phyloP scores from a whole-genome alignment of 1,140 invertebrate genomes.

The Oscheius sp. region DNA sequence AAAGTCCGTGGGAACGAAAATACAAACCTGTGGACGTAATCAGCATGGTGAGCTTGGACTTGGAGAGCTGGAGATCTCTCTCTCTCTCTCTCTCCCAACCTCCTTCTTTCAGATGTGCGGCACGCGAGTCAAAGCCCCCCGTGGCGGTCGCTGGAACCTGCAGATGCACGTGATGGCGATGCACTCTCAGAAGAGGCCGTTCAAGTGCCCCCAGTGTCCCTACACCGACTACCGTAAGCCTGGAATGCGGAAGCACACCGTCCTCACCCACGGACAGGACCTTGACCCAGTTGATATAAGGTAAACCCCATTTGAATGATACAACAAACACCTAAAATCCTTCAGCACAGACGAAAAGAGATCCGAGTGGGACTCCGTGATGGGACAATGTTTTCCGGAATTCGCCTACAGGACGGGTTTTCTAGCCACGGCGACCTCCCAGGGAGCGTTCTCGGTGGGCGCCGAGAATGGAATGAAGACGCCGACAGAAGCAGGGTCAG shows the following conservation, averaged over 20 bases:
- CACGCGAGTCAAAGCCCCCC: conserved; percentile 20
- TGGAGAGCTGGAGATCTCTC: too few species aligned
- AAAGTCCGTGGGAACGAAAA: too few species aligned
- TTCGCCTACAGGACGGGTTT: conserved; percentile 30
- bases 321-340: neutral
- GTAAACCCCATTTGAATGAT: neutral
- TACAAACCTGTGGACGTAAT: neutral
- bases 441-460: conserved; percentile 3
- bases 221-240: conserved; percentile 24
- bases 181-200: conserved; percentile 15
- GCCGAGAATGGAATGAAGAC: too few species aligned
- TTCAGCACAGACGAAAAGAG: conserved; percentile 1
- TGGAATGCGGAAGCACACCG: conserved; percentile 25
- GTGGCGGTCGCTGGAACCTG: conserved; percentile 32
- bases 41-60: too few species aligned
- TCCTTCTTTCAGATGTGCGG: neutral
- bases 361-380: conserved; percentile 23
- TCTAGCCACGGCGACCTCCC: conserved; percentile 2
- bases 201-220: conserved; percentile 14
- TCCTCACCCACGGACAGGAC: conserved; percentile 16
- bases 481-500: too few species aligned
- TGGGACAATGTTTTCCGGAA: conserved; percentile 29
- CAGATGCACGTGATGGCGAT: conserved; percentile 36
- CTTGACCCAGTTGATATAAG: conserved; percentile 23
- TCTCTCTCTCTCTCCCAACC: too few species aligned